phyloP scores from a whole-genome alignment of 2,888 invertebrate genomes.

The Bugulina stolonifera region DNA sequence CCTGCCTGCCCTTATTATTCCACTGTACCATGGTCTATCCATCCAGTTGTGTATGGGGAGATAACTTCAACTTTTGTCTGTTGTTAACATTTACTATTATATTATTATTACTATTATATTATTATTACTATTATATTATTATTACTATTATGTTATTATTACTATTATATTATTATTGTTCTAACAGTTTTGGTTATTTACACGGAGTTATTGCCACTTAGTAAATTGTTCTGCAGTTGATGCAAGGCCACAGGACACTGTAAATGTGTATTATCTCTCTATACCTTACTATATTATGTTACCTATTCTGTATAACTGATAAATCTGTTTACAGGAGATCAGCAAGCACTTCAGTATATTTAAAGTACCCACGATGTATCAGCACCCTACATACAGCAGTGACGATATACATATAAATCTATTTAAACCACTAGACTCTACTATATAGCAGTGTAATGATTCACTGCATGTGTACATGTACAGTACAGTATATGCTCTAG shows the following conservation, averaged over 20 bases:
- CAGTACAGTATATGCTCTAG: no score
- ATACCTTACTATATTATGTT: background rate
- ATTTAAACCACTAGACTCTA: conserved; percentile 30
- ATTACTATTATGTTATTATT: no score
- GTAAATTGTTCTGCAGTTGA: no score
- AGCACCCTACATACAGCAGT: conserved; percentile 62
- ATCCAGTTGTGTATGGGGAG: background rate
- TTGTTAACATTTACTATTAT: background rate
- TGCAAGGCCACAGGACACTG: no score
- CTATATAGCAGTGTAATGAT: no score
- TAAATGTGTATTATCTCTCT: background rate
- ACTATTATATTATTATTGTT: no score
- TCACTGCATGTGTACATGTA: no score
- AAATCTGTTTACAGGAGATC: background rate
- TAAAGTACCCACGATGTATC: conserved; percentile 34
- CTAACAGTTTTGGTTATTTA: no score
- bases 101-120: background rate
- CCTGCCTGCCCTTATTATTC: background rate
- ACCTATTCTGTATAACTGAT: background rate
- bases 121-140: no score
- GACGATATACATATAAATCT: conserved; percentile 61
- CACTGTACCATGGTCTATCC: background rate
- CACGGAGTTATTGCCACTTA: no score
- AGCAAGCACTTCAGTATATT: background rate
- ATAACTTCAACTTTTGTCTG: background rate